phyloP scores from a whole-genome alignment of 2,888 invertebrate species.

The Rhopalosiphum nymphaeae region DNA sequence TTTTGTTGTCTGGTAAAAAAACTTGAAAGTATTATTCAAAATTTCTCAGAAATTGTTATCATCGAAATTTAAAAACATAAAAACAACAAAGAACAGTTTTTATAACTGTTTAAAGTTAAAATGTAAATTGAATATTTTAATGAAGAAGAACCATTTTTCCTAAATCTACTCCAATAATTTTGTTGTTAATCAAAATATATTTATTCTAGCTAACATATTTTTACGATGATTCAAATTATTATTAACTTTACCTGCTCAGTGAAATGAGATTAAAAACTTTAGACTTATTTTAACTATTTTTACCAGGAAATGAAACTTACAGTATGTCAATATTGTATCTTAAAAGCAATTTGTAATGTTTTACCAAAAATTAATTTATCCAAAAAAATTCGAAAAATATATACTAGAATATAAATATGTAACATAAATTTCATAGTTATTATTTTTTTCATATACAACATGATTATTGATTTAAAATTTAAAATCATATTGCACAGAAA shows the following conservation, averaged over 20 bases:
- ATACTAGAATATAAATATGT: background rate
- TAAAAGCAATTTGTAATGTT: background rate
- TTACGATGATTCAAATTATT: background rate
- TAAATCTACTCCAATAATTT: background rate
- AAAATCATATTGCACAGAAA: background rate
- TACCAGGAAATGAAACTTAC: background rate
- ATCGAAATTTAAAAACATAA: background rate
- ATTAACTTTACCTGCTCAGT: background rate
- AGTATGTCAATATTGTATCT: background rate
- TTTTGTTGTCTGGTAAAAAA: background rate
- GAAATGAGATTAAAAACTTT: background rate
- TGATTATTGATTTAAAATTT: background rate
- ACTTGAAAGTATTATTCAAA: background rate
- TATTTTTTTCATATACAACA: background rate
- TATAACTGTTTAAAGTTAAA: background rate
- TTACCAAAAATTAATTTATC: background rate
- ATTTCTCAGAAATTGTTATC: background rate
- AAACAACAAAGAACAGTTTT: background rate
- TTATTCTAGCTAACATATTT: background rate
- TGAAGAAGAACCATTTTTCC: background rate
- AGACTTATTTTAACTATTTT: background rate
- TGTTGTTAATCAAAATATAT: background rate
- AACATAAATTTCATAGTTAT: background rate
- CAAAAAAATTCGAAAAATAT: background rate
- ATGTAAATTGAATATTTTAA: background rate